Evolutionary conservation across 2,113 vertebrate species (phyloP).

Genomic region (Cebus imitator): DNA sequence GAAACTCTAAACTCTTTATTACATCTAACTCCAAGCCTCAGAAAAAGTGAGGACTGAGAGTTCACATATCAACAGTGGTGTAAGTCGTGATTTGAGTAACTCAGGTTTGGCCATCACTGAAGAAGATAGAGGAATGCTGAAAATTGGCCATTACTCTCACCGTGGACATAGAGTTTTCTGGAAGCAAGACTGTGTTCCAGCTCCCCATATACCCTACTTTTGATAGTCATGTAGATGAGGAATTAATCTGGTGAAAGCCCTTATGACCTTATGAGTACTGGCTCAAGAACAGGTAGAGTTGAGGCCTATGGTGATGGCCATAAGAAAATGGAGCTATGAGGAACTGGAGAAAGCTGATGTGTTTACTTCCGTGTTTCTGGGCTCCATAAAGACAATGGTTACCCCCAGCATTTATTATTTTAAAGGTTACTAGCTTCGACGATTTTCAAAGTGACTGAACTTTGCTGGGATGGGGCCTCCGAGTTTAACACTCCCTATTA

Average conservation of each 20-base stretch:
- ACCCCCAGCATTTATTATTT: not conserved
- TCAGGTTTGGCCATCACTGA: not conserved
- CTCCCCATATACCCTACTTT: not conserved
- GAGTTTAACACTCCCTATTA: not conserved
- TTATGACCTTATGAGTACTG: not conserved
- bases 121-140: slow-evolving; percentile 6
- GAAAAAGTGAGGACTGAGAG: not conserved
- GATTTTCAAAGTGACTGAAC: not conserved
- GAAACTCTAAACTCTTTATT: not conserved
- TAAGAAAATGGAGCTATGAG: not conserved
- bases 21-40: not conserved
- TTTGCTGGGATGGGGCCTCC: not conserved
- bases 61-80: not conserved
- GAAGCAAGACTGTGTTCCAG: not conserved
- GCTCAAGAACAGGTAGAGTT: not conserved
- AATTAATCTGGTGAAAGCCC: not conserved
- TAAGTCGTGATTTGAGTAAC: not conserved
- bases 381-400: not conserved
- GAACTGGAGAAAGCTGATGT: not conserved
- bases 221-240: not conserved
- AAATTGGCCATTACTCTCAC: not conserved
- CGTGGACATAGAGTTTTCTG: not conserved
- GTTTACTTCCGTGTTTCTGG: not conserved
- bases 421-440: not conserved
- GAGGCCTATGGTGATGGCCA: not conserved